Evolutionary conservation across 1,140 invertebrate genomes (phyloP), one percentile per base, ranked within the genome.

Genomic region (Triops cancriformis): DNA sequence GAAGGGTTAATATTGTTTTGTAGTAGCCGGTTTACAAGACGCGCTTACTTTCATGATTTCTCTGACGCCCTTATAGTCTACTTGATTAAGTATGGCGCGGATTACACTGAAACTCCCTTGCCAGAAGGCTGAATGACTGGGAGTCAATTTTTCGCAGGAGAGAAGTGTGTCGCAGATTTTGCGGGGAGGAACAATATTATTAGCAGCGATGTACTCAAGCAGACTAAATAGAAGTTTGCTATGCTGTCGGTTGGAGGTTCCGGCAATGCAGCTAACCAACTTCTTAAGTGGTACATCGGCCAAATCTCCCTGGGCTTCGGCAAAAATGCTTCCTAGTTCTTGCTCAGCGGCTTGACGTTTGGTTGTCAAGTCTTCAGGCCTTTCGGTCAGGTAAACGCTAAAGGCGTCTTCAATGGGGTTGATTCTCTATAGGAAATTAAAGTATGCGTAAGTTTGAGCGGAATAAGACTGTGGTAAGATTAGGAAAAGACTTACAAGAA

Each of bases 41-140:
- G 41, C 75, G 12, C 80, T 81, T 87, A 92, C 92, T 87, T 95
- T 95, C 92, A 96, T 94, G 51, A 96, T 93, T 87, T 94, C 93
- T 81, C 94, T 85, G 1, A 96, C 94, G 73, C 93, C 95, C 87
- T 98, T 98, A 83, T 98, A 98, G 84, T 97, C 94, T 12, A 98
- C 96, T 78, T 92, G 91, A 45, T 91, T 90, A 82, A 98, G 93
- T 78, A 97, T 92, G 82, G 90, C 91, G 80, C 91, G 88, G 72
- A 98, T 92, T 4, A 98, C 86, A 78, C 90, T 87, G 85, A 98
- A 98, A 83, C 91, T 92, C 83, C 92, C 90, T 14, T 93, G 90
- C 96, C 88, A 89, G 80, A 87, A 86, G 5, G 85, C 83, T 41
- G 83, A 81, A 80, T 87, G 85, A 41, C 83, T 80, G 73, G 85